These are phyloP conservation scores for Ptilorrhoa leucosticta DNA, from an alignment of 2,113 vertebrate species.

Conservation along the genomic window DNA sequence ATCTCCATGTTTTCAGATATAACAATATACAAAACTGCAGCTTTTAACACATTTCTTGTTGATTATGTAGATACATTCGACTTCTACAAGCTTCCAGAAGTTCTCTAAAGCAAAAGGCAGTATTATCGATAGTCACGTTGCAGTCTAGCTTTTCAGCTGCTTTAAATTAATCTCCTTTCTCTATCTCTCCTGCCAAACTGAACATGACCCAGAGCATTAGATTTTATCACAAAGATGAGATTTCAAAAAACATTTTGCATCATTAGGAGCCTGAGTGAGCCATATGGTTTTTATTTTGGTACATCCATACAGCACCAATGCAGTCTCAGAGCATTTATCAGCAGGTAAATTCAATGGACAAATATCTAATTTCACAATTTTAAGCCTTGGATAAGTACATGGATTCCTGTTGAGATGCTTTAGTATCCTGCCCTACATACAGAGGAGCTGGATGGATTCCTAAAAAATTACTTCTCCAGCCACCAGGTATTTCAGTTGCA, in stretches of 20 bases:
- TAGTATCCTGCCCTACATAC: background rate
- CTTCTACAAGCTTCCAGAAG: background rate
- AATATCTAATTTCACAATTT: background rate
- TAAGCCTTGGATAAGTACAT: background rate
- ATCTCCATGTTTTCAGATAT: background rate
- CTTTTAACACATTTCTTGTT: background rate
- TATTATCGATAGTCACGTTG: background rate
- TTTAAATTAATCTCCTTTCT: background rate
- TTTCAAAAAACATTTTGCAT: background rate
- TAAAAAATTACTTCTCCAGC: background rate
- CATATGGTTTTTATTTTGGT: background rate
- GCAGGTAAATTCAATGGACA: background rate
- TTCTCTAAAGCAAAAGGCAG: background rate
- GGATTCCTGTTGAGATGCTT: background rate
- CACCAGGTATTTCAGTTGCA: background rate
- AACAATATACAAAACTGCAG: background rate
- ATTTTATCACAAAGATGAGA: background rate
- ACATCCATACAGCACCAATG: background rate
- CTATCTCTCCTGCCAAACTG: background rate
- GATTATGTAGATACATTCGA: rapidly evolving
- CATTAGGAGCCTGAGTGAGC: background rate
- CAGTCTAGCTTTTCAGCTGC: background rate
- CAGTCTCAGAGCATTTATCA: background rate
- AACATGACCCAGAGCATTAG: background rate
- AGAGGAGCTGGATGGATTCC: background rate